Conservation (phyloP, 2,113 vertebrate species). For the Bothrops jararaca region DNA sequence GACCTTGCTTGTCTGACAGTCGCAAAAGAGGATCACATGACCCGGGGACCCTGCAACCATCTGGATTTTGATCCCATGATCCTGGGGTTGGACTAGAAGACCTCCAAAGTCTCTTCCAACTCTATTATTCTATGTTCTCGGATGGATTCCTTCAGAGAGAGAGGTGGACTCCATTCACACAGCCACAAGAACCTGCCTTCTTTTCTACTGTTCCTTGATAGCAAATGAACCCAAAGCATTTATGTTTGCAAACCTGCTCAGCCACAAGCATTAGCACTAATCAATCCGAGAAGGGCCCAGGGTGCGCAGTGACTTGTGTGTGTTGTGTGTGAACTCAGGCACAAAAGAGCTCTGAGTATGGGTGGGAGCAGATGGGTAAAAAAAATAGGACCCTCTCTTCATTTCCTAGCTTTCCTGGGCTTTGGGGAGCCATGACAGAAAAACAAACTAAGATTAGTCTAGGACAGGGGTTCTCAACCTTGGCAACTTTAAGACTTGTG, state of each 20-base stretch:
- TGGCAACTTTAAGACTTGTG: no score
- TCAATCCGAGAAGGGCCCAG: not conserved
- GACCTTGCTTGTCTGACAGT: no score
- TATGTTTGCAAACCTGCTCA: not conserved
- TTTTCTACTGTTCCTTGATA: not conserved
- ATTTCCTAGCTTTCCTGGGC: not conserved
- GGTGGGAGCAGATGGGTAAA: not conserved
- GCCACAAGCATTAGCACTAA: no score
- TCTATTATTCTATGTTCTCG: no score
- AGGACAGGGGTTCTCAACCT: no score
- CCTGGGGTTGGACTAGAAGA: no score
- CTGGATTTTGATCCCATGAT: no score
- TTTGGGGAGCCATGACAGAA: not conserved
- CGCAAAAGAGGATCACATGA: no score
- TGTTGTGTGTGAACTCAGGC: not conserved
- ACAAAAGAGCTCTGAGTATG: not conserved
- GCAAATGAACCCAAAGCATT: no score
- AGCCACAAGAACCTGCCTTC: not conserved
- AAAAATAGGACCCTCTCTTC: not conserved
- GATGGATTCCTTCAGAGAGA: not conserved
- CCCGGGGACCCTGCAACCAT: no score
- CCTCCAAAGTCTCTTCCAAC: no score
- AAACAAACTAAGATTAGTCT: not conserved
- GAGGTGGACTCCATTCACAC: not conserved
- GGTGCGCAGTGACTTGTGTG: not conserved